Base-by-base conservation (phyloP, 2,113 vertebrate genomes). In the Nerophis ophidion region DNA sequence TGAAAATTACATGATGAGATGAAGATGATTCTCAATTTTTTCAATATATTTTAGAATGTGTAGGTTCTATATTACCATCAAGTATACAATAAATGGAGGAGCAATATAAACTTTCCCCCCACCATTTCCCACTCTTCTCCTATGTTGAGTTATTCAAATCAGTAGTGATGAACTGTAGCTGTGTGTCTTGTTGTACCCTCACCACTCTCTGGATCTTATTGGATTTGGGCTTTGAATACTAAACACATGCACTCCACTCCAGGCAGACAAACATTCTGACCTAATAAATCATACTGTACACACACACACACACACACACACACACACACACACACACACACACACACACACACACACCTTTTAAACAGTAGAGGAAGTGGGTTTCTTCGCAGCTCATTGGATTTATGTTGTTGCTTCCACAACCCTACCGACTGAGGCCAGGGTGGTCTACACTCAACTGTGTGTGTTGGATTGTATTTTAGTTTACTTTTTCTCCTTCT, bases 201-300 rank as follows among this genome's bases (percentile, higher is more conserved):
- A 73, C 78, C 72, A 58, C 78, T 80, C 76, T 85, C 80, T 76
- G 81, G 80, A 78, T 80, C 73, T 65, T 76, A 79, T 82, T 86
- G 82, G 81, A 80, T 72, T 67, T 63, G 57, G 60, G 45, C 72
- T 81, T 84, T 84, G 66, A 83, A 86, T 82, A 74, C 64, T 80
- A 83, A 86, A 75, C 79, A 84, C 84, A 79, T 82, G 81, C 74
- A 76, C 74, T 57, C 68, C 14, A 69, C 74, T 57, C 68, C 14
- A 69, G 77, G 77, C 66, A 75, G 75, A 72, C 62, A 19, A 68
- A 49, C 72, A 74, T 63, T 60, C 71, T 70, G 46, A 49, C 76
- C 68, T 36, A 13, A 75, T 38, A 60, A 54, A 56, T 49, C 69
- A 72, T 17, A 33, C 60, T 60, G 44, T 53, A 48, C 44, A 26